A percentile compares a stretch with the other conserved stretches of the same genome.
Evolutionary conservation across 2,113 vertebrate species (phyloP).

Genomic region (Zootoca vivipara): DNA sequence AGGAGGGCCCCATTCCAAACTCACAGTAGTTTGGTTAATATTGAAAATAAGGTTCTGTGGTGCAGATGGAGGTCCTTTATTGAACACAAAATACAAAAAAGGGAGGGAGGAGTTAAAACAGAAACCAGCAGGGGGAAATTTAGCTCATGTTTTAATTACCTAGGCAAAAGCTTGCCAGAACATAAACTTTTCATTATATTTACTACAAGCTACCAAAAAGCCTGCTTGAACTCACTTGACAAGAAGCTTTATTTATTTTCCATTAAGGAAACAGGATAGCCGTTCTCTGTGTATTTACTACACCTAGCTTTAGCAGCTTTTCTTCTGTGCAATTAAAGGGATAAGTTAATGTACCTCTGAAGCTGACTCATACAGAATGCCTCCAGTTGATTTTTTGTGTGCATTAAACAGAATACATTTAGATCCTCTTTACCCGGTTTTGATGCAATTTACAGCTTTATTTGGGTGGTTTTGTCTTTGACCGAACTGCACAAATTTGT

Average conservation of each 20-base stretch:
- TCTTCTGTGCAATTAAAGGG: slow-evolving; percentile 66
- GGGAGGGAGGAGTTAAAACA: slow-evolving; percentile 10
- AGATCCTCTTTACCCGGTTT: slow-evolving; percentile 70
- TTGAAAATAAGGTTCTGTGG: slow-evolving; percentile 99
- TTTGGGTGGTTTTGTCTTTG: slow-evolving; percentile 70
- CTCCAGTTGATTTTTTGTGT: slow-evolving; percentile 29
- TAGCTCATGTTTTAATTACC: slow-evolving; percentile 57
- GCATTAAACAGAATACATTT: slow-evolving; percentile 44
- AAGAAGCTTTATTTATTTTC: slow-evolving; percentile 74
- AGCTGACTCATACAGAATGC: slow-evolving; percentile 37
- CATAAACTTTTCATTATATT: slow-evolving; percentile 68
- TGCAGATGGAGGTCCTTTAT: slow-evolving; percentile 93
- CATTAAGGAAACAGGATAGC: slow-evolving; percentile 69
- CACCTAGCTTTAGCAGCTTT: slow-evolving; percentile 59
- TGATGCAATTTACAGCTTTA: slow-evolving; percentile 72
- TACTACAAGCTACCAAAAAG: slow-evolving; percentile 63
- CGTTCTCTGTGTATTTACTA: slow-evolving; percentile 68
- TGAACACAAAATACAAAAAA: slow-evolving; percentile 61
- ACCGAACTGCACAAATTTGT: slow-evolving; percentile 66
- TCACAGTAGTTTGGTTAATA: slow-evolving; percentile 98
- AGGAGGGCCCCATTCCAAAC: slow-evolving; percentile 95
- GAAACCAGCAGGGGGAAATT: slow-evolving; percentile 7
- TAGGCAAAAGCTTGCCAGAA: slow-evolving; percentile 52
- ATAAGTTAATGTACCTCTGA: slow-evolving; percentile 61
- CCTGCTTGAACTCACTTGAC: slow-evolving; percentile 63